phyloP scores from a whole-genome alignment of 2,797 vertebrate species.

The Anguilla obscura region DNA sequence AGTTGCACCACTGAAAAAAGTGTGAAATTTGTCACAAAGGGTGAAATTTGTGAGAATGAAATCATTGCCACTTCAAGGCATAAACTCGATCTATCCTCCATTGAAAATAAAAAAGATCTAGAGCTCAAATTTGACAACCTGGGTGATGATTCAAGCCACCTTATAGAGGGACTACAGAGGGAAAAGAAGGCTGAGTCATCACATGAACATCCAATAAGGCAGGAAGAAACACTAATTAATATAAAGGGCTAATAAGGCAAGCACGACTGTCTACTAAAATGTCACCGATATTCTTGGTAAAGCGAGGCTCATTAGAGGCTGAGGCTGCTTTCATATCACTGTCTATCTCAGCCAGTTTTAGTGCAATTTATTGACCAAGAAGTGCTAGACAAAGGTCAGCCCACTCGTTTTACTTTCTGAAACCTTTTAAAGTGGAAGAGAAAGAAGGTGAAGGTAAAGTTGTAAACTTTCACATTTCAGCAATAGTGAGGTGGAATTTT shows the following conservation, averaged over 20 bases:
- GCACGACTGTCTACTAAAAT: not conserved
- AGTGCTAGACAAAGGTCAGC: slow-evolving; percentile 59
- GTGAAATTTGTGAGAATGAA: not conserved
- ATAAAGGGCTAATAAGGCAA: slow-evolving; percentile 9
- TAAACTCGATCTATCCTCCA: not conserved
- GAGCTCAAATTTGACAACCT: not conserved
- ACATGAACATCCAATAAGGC: slow-evolving; percentile 57
- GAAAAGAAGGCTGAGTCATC: slow-evolving; percentile 36
- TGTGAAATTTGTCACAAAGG: not conserved
- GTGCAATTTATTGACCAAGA: slow-evolving; percentile 53
- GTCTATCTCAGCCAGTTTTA: slow-evolving; percentile 29
- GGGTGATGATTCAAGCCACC: slow-evolving; percentile 51
- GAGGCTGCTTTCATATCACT: not conserved
- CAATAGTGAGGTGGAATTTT: not conserved
- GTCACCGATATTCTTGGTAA: not conserved
- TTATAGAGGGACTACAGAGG: slow-evolving; percentile 51
- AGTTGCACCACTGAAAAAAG: not conserved
- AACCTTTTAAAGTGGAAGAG: not conserved
- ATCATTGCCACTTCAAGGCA: not conserved
- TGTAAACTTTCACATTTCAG: not conserved
- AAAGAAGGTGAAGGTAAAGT: not conserved
- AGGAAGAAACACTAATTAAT: slow-evolving; percentile 2
- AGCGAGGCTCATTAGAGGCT: not conserved
- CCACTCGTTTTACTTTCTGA: slow-evolving; percentile 52
- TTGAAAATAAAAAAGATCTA: not conserved